Evolutionary conservation across 2,113 vertebrate species (phyloP), one percentile per base, ranked within the genome.

Genomic region (Aythya baeri): DNA sequence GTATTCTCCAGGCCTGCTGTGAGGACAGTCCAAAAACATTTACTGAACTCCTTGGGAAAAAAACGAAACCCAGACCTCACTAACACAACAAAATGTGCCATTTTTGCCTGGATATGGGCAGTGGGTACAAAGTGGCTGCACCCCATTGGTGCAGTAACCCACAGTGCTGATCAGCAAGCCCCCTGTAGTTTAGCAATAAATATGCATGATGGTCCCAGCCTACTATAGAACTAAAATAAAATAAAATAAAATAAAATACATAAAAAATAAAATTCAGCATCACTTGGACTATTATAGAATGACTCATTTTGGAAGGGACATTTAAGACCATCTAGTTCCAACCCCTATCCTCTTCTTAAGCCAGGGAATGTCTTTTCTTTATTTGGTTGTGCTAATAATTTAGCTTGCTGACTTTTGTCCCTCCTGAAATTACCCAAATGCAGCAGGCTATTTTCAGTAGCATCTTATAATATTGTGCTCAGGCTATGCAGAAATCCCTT

Each of bases 1-100:
- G 0, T 23, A 13, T 75, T 67, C 65, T 44, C 6, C 46, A 2
- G 34, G 2, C 2, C 36, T 1, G 1, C 59, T 88, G 5, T 63
- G n/a, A 55, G 21, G 67, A 71, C 2, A 9, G 44, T 20, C 32
- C 82, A 70, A 22, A 8, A 72, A 50, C 0, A 0, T 27, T 55
- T 84, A 8, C 9, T 38, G 21, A 44, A 26, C 14, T 77, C 14
- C 6, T 68, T 46, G 21, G 61, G 46, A 29, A 83, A 67, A 38
- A 75, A 11, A 9, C 11, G 41, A 52, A 91, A 43, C 12, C 27
- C 59, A 80, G 50, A 31, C 17, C 63, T 76, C 12, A 5, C 14
- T 70, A 32, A 21, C 13, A 13, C 31, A 32, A n/a, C 10, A 11
- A 84, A 89, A 70, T 0, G 20, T 59, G 9, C 22, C 1, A 0